Conservation (phyloP, 2,888 invertebrate genomes). For the Nebria brevicollis region DNA sequence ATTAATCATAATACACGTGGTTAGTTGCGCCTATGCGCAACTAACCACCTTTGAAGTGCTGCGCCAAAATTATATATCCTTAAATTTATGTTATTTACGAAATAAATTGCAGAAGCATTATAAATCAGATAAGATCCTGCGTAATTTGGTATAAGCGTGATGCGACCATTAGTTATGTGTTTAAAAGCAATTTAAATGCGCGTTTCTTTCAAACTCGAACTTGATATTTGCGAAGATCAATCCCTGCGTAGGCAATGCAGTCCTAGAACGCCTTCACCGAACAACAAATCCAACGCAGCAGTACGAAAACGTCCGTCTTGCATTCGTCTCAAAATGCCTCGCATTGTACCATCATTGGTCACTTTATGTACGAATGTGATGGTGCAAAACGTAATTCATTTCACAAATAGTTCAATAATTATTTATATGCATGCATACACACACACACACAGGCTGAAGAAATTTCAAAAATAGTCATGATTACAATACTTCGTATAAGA, state of each 20-base stretch:
- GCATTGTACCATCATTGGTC: constrained; percentile 34
- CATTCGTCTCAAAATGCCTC: constrained; percentile 19
- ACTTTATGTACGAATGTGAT: constrained; percentile 44
- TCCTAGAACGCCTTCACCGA: constrained; percentile 7
- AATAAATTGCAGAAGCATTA: no score
- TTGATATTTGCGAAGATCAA: constrained; percentile 35
- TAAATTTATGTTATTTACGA: no score
- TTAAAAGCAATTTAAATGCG: constrained; percentile 36
- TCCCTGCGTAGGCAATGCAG: constrained; percentile 41
- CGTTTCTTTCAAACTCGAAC: constrained; percentile 37
- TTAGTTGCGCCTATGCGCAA: no score
- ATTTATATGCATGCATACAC: no score
- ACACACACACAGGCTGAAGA: no score
- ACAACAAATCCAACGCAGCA: background rate
- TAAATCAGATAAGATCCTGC: no score
- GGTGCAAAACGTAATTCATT: constrained; percentile 39
- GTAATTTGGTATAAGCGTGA: no score
- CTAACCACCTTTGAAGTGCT: no score
- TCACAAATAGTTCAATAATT: background rate
- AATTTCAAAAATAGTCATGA: no score
- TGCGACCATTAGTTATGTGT: background rate
- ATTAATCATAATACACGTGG: background rate
- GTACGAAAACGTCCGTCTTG: constrained; percentile 18
- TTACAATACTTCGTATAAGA: background rate
- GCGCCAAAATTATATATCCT: no score